Conservation (phyloP, 2,113 vertebrate species). For the Heterotis niloticus region DNA sequence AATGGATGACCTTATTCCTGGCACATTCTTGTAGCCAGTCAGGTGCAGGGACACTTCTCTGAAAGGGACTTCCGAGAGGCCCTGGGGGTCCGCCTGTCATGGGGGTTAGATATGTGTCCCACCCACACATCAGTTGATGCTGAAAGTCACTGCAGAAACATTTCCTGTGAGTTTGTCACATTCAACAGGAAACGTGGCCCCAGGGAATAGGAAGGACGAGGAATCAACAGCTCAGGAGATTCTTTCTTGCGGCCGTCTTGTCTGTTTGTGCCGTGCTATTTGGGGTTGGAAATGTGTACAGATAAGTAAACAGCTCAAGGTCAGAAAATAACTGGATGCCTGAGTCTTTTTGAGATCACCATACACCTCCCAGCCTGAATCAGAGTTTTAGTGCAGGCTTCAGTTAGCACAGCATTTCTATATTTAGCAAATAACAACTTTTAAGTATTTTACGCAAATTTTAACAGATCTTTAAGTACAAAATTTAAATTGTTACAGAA, state of each 20-base stretch:
- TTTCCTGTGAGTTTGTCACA: constrained; percentile 65
- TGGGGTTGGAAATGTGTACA: constrained; percentile 36
- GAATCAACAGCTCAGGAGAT: constrained; percentile 47
- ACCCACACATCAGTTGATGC: constrained; percentile 37
- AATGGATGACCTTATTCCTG: background rate
- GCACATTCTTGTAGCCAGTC: background rate
- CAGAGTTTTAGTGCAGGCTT: background rate
- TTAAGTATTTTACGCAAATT: constrained; percentile 10
- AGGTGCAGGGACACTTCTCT: constrained; percentile 32
- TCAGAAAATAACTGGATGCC: constrained; percentile 34
- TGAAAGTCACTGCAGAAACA: constrained; percentile 54
- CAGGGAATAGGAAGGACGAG: constrained; percentile 56
- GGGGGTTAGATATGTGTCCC: constrained; percentile 17
- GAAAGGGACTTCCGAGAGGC: constrained; percentile 30
- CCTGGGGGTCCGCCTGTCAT: background rate
- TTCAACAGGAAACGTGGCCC: constrained; percentile 70
- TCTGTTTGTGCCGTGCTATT: constrained; percentile 59
- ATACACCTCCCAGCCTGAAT: background rate
- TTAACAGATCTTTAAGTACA: too few relatives aligned
- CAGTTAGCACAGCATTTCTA: background rate
- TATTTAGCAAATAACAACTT: background rate
- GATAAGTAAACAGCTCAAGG: constrained; percentile 65
- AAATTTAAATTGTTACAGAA: too few relatives aligned
- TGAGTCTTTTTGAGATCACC: background rate
- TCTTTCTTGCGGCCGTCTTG: constrained; percentile 34